Evolutionary conservation across 1,140 invertebrate genomes (phyloP).

Genomic region (Spodoptera frugiperda): DNA sequence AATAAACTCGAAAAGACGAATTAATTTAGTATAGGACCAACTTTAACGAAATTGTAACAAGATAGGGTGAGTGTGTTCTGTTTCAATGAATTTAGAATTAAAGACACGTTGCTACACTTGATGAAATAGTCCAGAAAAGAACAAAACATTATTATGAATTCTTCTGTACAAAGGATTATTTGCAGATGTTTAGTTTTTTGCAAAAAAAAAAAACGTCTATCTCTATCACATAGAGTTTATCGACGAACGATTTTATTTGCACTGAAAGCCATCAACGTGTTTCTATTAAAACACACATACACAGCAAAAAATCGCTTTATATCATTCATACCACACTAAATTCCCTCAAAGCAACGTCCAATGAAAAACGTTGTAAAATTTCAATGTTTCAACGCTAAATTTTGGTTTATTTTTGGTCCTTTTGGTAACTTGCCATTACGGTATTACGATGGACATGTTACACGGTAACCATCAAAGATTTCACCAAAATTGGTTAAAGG

Average conservation of each 20-base stretch:
- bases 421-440: neutral
- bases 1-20: constrained; percentile 26
- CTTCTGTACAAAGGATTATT: too few relatives aligned
- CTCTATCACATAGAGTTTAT: too few relatives aligned
- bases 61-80: too few relatives aligned
- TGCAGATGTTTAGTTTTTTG: too few relatives aligned
- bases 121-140: too few relatives aligned
- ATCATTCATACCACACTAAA: neutral
- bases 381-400: neutral
- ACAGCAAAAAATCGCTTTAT: constrained; percentile 29
- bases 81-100: too few relatives aligned
- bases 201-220: too few relatives aligned
- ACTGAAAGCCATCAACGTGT: constrained; percentile 9
- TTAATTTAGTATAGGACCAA: constrained; percentile 17
- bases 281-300: constrained; percentile 8
- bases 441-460: neutral
- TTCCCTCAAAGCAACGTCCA: neutral
- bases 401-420: neutral
- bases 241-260: neutral
- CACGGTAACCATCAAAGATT: neutral
- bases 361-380: neutral
- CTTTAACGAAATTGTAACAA: neutral
- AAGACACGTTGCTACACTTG: too few relatives aligned
- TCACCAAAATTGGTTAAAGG: constrained; percentile 28
- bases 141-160: too few relatives aligned